Evolutionary conservation across 2,113 vertebrate species (phyloP).

Genomic region (Maylandia zebra): DNA sequence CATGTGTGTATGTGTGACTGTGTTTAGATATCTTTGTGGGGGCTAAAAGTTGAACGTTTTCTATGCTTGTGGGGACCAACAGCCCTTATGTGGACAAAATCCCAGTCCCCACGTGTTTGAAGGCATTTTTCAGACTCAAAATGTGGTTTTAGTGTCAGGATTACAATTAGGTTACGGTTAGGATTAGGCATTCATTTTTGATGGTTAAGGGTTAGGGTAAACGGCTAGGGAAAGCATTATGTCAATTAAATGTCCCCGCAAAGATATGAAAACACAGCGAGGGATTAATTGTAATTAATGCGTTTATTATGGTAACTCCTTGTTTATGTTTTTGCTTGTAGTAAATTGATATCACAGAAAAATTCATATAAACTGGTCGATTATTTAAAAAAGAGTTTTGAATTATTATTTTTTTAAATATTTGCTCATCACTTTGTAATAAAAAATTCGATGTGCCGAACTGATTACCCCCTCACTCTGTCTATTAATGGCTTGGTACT

Average conservation of each 20-base stretch:
- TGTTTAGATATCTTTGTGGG: background rate
- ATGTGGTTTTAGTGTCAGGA: background rate
- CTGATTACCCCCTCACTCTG: background rate
- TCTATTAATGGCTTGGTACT: background rate
- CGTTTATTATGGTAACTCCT: background rate
- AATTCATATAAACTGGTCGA: background rate
- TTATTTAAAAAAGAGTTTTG: background rate
- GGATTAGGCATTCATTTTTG: background rate
- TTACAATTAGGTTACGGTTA: background rate
- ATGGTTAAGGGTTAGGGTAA: background rate
- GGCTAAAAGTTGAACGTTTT: background rate
- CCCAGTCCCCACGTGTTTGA: fast-evolving
- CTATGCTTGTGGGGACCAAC: background rate
- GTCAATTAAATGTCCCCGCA: background rate
- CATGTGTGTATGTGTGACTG: background rate
- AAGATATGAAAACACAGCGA: background rate
- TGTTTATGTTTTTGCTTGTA: background rate
- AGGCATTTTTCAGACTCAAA: background rate
- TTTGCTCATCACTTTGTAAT: background rate
- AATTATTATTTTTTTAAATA: background rate
- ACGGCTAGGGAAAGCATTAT: background rate
- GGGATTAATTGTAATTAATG: background rate
- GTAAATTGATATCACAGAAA: background rate
- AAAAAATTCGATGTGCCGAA: background rate
- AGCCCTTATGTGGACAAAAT: background rate